Evolutionary conservation across 2,113 vertebrate genomes (phyloP).

Genomic region (Cacatua alba): DNA sequence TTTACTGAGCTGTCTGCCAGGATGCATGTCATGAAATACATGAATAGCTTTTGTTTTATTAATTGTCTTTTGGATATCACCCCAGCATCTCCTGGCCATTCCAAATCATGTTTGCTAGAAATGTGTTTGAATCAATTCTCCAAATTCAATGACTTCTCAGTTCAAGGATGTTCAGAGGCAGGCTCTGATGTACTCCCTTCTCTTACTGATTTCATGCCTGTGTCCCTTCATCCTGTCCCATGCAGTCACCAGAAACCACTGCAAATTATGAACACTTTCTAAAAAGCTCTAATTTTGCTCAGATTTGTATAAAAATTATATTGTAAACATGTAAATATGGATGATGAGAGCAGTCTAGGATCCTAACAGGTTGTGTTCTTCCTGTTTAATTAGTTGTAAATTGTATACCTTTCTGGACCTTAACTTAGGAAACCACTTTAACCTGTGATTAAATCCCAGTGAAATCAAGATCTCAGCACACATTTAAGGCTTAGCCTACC

Average conservation of each 20-base stretch:
- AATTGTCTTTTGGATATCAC: not conserved
- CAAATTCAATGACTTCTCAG: not conserved
- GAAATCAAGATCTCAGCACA: not conserved
- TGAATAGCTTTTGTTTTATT: not conserved
- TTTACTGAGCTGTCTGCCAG: not conserved
- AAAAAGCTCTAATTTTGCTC: not conserved
- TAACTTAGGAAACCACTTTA: not conserved
- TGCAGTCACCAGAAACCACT: not conserved
- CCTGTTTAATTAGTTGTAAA: not conserved
- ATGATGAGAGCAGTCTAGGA: not conserved
- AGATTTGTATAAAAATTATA: not conserved
- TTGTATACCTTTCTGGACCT: not conserved
- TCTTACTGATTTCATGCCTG: not conserved
- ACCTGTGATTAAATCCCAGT: not conserved
- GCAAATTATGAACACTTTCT: not conserved
- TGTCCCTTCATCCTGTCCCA: not conserved
- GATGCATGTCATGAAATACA: not conserved
- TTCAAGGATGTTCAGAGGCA: not conserved
- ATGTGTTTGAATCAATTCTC: not conserved
- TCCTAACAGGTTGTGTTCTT: not conserved
- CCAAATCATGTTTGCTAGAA: not conserved
- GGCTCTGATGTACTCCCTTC: not conserved
- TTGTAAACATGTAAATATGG: not conserved
- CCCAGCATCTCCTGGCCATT: not conserved
- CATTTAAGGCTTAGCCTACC: not conserved